phyloP scores from a whole-genome alignment of 2,113 vertebrate genomes.

The Pitta sordida region DNA sequence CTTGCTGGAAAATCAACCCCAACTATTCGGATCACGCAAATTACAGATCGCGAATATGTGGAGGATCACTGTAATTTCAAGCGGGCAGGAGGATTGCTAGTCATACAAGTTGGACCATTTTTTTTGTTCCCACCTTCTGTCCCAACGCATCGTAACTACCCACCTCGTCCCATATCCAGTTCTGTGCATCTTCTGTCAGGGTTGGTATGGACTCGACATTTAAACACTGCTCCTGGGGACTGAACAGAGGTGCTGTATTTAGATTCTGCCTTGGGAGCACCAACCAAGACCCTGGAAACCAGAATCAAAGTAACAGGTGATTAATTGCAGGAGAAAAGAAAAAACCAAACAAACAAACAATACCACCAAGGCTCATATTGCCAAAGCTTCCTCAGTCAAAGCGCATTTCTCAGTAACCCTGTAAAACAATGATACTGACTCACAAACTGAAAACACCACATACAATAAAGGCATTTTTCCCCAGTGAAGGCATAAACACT shows the following conservation, averaged over 20 bases:
- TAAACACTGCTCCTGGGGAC: constrained; percentile 92
- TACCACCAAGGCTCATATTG: not conserved
- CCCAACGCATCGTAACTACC: constrained; percentile 16
- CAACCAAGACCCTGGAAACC: constrained; percentile 88
- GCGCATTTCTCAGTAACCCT: not conserved
- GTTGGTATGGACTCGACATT: constrained; percentile 94
- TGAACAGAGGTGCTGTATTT: constrained; percentile 87
- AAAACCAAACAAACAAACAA: not conserved
- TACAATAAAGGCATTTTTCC: not conserved
- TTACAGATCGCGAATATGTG: too few relatives aligned
- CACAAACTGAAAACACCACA: not conserved
- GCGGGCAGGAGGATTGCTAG: not conserved
- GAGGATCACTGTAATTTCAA: too few relatives aligned
- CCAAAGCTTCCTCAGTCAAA: not conserved
- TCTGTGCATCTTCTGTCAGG: constrained; percentile 94
- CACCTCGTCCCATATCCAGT: constrained; percentile 95
- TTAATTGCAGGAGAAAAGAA: not conserved
- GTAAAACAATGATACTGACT: not conserved
- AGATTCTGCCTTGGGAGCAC: constrained; percentile 91
- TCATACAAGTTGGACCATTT: not conserved
- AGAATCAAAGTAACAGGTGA: constrained; percentile 37
- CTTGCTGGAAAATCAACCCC: too few relatives aligned
- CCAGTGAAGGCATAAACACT: not conserved
- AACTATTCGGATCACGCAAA: too few relatives aligned
- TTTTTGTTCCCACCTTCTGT: not conserved